These are phyloP conservation scores for Orchestia grillus DNA, from an alignment of 1,140 invertebrate genomes.

Conservation along the genomic window DNA sequence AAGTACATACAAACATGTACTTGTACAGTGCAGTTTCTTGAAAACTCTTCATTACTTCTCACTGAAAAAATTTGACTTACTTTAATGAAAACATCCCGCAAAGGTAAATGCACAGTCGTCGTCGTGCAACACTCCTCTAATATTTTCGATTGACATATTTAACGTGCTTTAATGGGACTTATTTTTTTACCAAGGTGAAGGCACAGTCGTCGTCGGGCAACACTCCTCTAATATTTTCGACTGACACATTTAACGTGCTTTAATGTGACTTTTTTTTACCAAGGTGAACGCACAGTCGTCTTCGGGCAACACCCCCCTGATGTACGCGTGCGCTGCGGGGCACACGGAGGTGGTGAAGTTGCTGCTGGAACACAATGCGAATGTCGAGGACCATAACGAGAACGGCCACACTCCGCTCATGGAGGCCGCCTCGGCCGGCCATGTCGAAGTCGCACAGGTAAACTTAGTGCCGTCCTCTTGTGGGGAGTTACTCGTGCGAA, in stretches of 20 bases:
- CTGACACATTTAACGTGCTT: neutral
- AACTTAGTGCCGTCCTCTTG: neutral
- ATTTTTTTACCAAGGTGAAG: slow-evolving; percentile 40
- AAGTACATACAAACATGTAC: too few species aligned
- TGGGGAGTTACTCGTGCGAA: too few species aligned
- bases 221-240: slow-evolving; percentile 98
- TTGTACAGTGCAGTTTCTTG: too few species aligned
- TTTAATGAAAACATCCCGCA: too few species aligned
- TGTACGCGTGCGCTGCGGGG: slow-evolving; percentile 98
- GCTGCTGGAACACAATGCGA: slow-evolving; percentile 89
- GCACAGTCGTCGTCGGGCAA: slow-evolving; percentile 77
- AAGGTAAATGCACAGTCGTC: slow-evolving; percentile 65
- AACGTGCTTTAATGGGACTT: neutral
- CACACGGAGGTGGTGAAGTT: slow-evolving; percentile 91
- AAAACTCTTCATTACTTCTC: too few species aligned
- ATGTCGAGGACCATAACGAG: slow-evolving; percentile 98
- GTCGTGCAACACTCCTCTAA: slow-evolving; percentile 92
- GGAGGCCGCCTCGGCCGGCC: slow-evolving; percentile 97
- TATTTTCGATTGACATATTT: slow-evolving; percentile 80
- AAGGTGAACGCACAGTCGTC: slow-evolving; percentile 66
- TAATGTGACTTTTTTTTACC: neutral
- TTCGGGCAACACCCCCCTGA: slow-evolving; percentile 92
- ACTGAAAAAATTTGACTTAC: too few species aligned
- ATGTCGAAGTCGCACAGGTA: slow-evolving; percentile 91
- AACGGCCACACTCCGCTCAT: slow-evolving; percentile 99